These are phyloP conservation scores for Taphrorychus bicolor DNA, from an alignment of 2,888 invertebrate species.

Conservation along the genomic window DNA sequence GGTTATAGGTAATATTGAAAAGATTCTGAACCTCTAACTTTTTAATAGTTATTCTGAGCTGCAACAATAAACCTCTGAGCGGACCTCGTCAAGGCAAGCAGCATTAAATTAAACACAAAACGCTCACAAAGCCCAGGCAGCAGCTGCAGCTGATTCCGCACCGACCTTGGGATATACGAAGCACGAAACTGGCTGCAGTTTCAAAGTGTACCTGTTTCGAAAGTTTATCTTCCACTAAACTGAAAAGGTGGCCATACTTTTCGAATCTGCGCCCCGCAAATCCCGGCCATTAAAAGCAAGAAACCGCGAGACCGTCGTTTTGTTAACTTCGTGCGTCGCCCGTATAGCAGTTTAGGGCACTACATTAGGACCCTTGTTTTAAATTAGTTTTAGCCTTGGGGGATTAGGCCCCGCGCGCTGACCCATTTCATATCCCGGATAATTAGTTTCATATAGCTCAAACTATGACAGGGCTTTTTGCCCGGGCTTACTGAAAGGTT, in stretches of 20 bases:
- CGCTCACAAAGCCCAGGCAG: not conserved
- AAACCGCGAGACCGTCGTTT: constrained; percentile 18
- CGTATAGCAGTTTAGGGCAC: constrained; percentile 14
- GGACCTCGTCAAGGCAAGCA: not conserved
- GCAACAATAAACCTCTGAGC: not conserved
- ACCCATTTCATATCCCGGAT: constrained; percentile 9
- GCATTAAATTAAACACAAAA: not conserved
- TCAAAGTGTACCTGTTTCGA: not conserved
- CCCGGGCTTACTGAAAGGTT: not conserved
- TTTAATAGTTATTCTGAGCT: not conserved
- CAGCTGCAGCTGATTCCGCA: not conserved
- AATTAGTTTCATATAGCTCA: constrained; percentile 6
- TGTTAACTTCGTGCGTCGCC: constrained; percentile 18
- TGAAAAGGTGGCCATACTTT: not conserved
- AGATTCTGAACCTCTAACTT: too few relatives aligned
- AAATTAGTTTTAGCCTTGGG: constrained; percentile 14
- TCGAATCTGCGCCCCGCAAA: not conserved
- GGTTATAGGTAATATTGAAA: too few relatives aligned
- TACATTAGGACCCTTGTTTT: constrained; percentile 22
- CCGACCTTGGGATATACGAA: not conserved
- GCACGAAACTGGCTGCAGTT: not conserved
- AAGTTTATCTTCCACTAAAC: not conserved
- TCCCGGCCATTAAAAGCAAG: constrained; percentile 11
- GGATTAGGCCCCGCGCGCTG: constrained; percentile 10
- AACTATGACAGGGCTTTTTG: not conserved